These are phyloP conservation scores for Apteryx mantelli DNA, from an alignment of 2,113 vertebrate species.

Conservation along the genomic window DNA sequence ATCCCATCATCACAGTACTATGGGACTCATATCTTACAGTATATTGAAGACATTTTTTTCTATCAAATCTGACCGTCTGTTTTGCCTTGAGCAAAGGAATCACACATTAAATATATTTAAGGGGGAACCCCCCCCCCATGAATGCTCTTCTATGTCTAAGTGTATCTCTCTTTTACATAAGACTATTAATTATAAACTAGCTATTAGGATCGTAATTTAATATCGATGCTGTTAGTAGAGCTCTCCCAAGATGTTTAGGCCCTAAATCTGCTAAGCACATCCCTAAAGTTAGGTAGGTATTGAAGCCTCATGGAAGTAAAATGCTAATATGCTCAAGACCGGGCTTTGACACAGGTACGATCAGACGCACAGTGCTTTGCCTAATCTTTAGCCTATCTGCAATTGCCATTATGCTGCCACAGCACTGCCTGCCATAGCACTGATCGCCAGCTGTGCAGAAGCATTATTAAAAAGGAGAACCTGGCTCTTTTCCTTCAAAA, in stretches of 20 bases:
- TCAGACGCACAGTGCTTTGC: neutral
- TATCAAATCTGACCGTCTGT: neutral
- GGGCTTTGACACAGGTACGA: neutral
- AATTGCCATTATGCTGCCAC: neutral
- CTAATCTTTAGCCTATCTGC: neutral
- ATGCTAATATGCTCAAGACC: neutral
- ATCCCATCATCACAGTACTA: constrained; percentile 29
- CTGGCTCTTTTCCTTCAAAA: neutral
- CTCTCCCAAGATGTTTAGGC: neutral
- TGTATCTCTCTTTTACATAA: neutral
- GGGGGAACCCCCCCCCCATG: neutral
- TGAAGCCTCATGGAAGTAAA: neutral
- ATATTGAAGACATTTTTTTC: neutral
- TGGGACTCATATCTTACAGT: neutral
- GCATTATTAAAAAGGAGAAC: neutral
- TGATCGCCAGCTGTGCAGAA: rapidly evolving
- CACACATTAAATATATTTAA: neutral
- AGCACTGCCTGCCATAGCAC: neutral
- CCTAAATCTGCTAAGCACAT: neutral
- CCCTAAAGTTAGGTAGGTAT: neutral
- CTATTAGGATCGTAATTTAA: neutral
- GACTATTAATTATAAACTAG: neutral
- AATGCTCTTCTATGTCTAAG: neutral
- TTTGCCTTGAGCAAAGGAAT: neutral
- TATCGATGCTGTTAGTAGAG: rapidly evolving